Evolutionary conservation across 2,113 vertebrate species (phyloP), one percentile per base, ranked within the genome.

Genomic region (Hucho hucho): DNA sequence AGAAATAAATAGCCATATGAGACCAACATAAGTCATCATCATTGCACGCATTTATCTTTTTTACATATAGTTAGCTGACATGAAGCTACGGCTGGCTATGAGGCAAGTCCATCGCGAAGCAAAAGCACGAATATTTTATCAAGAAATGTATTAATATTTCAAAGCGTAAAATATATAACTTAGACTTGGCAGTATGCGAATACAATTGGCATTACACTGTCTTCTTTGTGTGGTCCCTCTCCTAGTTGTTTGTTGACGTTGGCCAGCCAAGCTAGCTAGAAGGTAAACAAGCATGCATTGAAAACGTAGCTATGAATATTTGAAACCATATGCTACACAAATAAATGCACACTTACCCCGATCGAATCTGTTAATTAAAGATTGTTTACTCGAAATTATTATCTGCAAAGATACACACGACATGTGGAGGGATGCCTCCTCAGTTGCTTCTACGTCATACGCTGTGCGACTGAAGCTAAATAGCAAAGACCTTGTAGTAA

Each of bases 201-300:
- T 20, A 64, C 11, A 65, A 61, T 61, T 61, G 13, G n/a, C 7
- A 22, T 29, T 53, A 18, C 13, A 14, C 22, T 12, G 11, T 7
- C 43, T 47, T 69, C 37, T 69, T 69, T 47, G 37, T 69, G 67
- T 46, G 67, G 1, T 69, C 32, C 22, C 67, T 69, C 67, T 32
- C 67, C 4, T 43, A 47, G 24, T 63, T n/a, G 37, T 43, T n/a
- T 69, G 37, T 69, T 69, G 66, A 69, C 37, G 37, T 43, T 69
- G n/a, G 7, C 18, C 25, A 66, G 29, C 9, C 37, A 28, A 26
- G 25, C 25, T 24, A 64, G 63, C 25, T 1, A n/a, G 18, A 69
- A 43, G 4, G 32, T 46, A 69, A 65, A 65, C 3, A 65, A 25
- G 11, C 64, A 65, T 28, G 13, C 64, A 29, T 65, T 14, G 22